A percentile compares a stretch with the other conserved stretches of the same genome.
These are phyloP conservation scores for Octopus bimaculoides DNA, from an alignment of 1,140 invertebrate species.

Conservation along the genomic window DNA sequence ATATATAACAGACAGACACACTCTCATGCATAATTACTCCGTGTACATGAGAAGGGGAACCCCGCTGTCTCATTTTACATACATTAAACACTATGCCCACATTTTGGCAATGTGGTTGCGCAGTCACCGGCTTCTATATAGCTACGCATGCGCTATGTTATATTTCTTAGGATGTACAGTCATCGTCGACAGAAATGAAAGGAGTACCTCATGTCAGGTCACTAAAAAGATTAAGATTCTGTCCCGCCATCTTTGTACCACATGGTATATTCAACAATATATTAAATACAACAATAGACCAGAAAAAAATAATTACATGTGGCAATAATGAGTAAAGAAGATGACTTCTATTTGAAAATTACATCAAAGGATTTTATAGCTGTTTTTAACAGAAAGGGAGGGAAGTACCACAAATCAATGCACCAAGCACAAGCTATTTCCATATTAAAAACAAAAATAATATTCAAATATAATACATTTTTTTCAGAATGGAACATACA, in stretches of 20 bases:
- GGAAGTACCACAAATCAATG: no score
- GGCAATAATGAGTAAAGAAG: no score
- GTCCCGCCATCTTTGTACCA: constrained; percentile 11
- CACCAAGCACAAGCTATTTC: no score
- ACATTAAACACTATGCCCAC: constrained; percentile 11
- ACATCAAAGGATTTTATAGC: no score
- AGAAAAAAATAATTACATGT: no score
- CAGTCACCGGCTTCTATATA: constrained; percentile 9
- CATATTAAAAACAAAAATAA: no score
- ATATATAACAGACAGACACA: neutral
- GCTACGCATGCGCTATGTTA: constrained; percentile 12
- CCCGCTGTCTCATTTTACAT: constrained; percentile 15
- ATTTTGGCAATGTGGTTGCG: constrained; percentile 16
- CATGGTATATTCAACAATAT: neutral
- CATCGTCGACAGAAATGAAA: constrained; percentile 1
- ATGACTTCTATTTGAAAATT: no score
- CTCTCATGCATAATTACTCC: constrained; percentile 15
- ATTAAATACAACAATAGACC: no score
- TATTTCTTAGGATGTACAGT: constrained; percentile 6
- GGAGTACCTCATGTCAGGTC: constrained; percentile 1
- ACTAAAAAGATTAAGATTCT: constrained; percentile 12
- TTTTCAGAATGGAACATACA: no score
- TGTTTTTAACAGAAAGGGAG: no score
- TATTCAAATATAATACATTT: no score
- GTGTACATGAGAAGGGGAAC: constrained; percentile 11